phyloP scores from a whole-genome alignment of 2,797 vertebrate species.

The Cossypha heuglini region DNA sequence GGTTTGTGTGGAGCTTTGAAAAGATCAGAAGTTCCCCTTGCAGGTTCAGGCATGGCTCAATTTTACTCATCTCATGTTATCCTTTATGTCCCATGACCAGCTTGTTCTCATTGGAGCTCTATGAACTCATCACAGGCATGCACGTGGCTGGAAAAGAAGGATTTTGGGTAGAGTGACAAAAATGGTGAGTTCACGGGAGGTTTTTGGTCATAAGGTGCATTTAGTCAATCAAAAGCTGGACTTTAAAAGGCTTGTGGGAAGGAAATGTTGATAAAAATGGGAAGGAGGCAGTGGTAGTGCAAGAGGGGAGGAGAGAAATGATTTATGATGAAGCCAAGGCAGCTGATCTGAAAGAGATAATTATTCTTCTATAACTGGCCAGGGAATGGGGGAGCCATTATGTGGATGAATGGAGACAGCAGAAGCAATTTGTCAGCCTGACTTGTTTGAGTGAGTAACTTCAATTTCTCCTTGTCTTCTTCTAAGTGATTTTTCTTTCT shows the following conservation, averaged over 20 bases:
- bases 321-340: constrained; percentile 50
- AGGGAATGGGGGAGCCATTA: constrained; percentile 56
- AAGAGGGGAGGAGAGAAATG: constrained; percentile 23
- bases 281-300: background rate
- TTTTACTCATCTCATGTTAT: background rate
- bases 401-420: constrained; percentile 55
- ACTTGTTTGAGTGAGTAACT: constrained; percentile 68
- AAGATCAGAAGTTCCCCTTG: background rate
- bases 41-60: background rate
- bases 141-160: background rate
- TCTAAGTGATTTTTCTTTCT: constrained; percentile 55
- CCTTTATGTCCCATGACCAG: background rate
- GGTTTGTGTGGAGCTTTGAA: background rate
- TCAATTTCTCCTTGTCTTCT: constrained; percentile 63
- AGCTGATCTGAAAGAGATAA: constrained; percentile 64
- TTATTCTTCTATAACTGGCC: constrained; percentile 65
- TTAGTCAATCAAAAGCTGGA: background rate
- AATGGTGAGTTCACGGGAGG: background rate
- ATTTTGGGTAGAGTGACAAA: background rate
- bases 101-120: background rate
- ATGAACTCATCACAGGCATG: background rate
- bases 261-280: background rate
- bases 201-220: background rate
- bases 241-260: background rate
- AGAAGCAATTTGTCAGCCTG: constrained; percentile 62